Evolutionary conservation across 2,113 vertebrate species (phyloP).

Genomic region (Oostethus manadensis): DNA sequence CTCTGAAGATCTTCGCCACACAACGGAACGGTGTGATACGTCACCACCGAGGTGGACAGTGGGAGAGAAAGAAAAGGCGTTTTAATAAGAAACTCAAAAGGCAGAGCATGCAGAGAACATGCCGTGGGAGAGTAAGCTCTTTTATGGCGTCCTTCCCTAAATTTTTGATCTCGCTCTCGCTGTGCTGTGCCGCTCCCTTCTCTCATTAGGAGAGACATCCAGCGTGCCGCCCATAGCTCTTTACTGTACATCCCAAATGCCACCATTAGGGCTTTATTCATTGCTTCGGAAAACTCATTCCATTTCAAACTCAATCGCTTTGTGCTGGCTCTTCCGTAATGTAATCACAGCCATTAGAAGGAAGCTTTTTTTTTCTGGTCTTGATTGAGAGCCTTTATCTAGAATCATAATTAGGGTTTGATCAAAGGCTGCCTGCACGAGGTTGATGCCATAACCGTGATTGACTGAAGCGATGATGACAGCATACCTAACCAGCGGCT

Average conservation of each 20-base stretch:
- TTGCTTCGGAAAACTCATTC: constrained; percentile 25
- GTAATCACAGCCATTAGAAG: constrained; percentile 33
- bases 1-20: neutral
- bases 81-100: constrained; percentile 34
- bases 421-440: constrained; percentile 17
- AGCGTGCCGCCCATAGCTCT: constrained; percentile 36
- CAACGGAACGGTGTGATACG: neutral
- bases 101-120: constrained; percentile 28
- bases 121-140: constrained; percentile 18
- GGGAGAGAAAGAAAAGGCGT: neutral
- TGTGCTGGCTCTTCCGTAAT: constrained; percentile 25
- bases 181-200: constrained; percentile 22
- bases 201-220: constrained; percentile 53
- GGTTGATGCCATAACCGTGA: constrained; percentile 14
- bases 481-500: constrained; percentile 21
- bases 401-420: constrained; percentile 24
- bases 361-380: constrained; percentile 12
- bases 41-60: neutral
- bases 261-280: constrained; percentile 55
- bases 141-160: constrained; percentile 36
- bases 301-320: constrained; percentile 32
- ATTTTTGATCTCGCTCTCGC: constrained; percentile 45
- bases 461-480: constrained; percentile 14
- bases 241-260: constrained; percentile 45
- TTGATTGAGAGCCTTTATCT: constrained; percentile 17